These are phyloP conservation scores for Doris montereyensis DNA, from an alignment of 2,888 invertebrate species.

Conservation along the genomic window DNA sequence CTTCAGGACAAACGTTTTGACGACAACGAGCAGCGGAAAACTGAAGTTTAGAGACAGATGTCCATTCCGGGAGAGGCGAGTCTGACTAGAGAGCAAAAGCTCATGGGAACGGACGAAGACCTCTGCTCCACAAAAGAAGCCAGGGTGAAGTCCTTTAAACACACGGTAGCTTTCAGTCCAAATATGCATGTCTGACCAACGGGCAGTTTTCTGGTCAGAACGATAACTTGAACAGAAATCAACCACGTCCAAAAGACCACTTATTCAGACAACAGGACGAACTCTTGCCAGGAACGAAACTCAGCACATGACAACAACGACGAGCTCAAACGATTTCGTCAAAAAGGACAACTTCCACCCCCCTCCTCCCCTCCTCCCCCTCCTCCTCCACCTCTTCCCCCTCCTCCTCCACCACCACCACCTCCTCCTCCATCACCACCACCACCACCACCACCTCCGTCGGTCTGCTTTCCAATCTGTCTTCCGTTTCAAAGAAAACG, in stretches of 20 bases:
- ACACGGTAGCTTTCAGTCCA: conserved; percentile 20
- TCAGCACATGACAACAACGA: no score
- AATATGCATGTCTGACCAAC: no score
- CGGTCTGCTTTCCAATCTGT: not conserved
- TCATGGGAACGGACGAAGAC: no score
- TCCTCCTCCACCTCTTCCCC: not conserved
- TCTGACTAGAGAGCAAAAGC: conserved; percentile 43
- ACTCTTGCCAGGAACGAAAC: no score
- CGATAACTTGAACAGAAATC: no score
- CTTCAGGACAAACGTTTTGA: no score
- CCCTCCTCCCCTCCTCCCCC: not conserved
- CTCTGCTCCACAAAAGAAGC: no score
- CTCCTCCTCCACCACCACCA: not conserved
- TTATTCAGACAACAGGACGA: no score
- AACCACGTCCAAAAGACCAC: no score
- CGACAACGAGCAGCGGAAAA: not conserved
- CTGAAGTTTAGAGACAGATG: not conserved
- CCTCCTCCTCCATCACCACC: not conserved
- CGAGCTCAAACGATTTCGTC: no score
- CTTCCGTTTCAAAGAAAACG: not conserved
- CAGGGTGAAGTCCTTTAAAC: conserved; percentile 34
- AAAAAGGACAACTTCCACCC: conserved; percentile 10
- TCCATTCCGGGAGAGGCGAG: conserved; percentile 17
- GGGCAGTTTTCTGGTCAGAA: no score
- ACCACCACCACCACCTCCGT: not conserved